Percentiles rank a stretch among this genome's conserved stretches.
phyloP scores from a whole-genome alignment of 2,113 vertebrate genomes.

The Anthoscopus minutus region DNA sequence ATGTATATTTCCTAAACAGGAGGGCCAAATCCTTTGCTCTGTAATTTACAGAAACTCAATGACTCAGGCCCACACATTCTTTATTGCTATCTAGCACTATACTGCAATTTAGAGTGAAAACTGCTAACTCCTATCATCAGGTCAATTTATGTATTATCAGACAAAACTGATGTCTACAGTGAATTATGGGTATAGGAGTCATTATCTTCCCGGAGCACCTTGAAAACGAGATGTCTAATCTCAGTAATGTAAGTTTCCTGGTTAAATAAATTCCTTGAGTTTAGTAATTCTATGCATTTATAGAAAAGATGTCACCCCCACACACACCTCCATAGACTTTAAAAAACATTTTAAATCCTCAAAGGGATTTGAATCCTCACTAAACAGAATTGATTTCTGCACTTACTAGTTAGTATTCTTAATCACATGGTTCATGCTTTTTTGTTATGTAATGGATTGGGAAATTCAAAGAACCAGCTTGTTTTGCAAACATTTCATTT shows the following conservation, averaged over 20 bases:
- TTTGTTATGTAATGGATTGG: constrained; percentile 40
- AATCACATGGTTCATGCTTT: constrained; percentile 14
- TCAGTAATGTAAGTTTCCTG: constrained; percentile 71
- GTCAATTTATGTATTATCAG: constrained; percentile 64
- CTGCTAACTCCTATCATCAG: constrained; percentile 42
- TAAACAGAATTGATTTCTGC: constrained; percentile 61
- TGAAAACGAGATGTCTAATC: constrained; percentile 74
- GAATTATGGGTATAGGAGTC: constrained; percentile 64
- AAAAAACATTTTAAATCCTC: constrained; percentile 59
- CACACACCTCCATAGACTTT: constrained; percentile 33
- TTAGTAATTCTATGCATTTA: constrained; percentile 59
- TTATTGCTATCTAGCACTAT: neutral
- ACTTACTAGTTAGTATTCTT: constrained; percentile 48
- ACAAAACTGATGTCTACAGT: constrained; percentile 52
- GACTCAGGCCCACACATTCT: neutral
- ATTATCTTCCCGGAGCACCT: constrained; percentile 74
- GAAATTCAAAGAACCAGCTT: neutral
- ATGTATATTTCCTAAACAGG: neutral
- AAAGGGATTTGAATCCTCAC: constrained; percentile 61
- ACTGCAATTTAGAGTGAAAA: constrained; percentile 43
- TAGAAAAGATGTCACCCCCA: constrained; percentile 46
- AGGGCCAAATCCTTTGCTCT: neutral
- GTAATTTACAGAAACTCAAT: neutral
- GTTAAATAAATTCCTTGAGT: constrained; percentile 71
- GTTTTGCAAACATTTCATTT: constrained; percentile 28